Evolutionary conservation across 2,888 invertebrate species (phyloP), one percentile per base, ranked within the genome.

Genomic region (Scelioninae gen. 1): DNA sequence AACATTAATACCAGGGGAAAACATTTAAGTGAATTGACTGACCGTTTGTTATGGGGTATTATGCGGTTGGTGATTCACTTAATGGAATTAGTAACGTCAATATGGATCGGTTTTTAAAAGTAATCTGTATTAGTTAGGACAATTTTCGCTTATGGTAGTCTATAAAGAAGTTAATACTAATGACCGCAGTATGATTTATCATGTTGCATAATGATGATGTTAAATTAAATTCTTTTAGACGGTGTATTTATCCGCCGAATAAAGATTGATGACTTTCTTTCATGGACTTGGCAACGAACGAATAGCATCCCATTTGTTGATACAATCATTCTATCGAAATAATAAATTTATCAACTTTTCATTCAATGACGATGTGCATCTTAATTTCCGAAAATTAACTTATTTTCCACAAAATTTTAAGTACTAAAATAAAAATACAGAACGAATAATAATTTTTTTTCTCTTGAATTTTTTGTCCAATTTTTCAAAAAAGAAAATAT

Each of bases 191-290:
- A 38, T 60, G 58, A 43, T 51, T 38, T 29, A 8, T 53, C 38
- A 38, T 53, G 29, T 23, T 38, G 0, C 34, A 11, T 0, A 53
- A 55, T 68, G 32, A 68, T 43, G 68, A 68, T 34, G 68, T 68
- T 68, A 32, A 32, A 29, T 13, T 13, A 29, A 49, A 15, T 60
- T 62, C 15, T 29, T 31, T 43, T 16, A 40, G 51, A 6, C 38
- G 23, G 11, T 29, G 9, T 32, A 56, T 16, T 23, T 49, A 15
- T 47, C 23, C 8, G 60, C 38, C 71, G 47, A 60, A 72, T 43
- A 2, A 60, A 62, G 43, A 74, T 74, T 62, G 11, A 74, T 74
- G 62, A 63, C 45, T 63, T 34, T 55, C 45, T 15, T 16, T 65
- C n/a, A 9, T 32, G 38, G 3, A 10, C 11, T 38, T 49, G 51